Percentiles rank a stretch among this genome's conserved stretches.
phyloP scores from a whole-genome alignment of 2,888 invertebrate genomes.

The Brenthis hecate region DNA sequence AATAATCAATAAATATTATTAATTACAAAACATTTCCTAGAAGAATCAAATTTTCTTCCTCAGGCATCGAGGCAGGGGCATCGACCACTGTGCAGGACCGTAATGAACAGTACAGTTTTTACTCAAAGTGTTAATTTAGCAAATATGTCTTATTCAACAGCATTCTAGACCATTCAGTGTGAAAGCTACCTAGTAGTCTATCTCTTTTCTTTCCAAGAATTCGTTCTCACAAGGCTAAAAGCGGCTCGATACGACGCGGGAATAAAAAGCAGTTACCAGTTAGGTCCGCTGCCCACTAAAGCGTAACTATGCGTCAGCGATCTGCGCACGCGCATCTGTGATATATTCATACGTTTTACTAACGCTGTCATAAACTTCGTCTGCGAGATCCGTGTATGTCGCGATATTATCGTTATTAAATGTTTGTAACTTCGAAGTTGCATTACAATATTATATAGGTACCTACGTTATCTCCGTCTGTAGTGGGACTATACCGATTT shows the following conservation, averaged over 20 bases:
- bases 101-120: neutral
- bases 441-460: no score
- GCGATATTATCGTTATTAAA: no score
- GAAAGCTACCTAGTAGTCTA: constrained; percentile 24
- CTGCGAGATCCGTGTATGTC: no score
- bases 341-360: neutral
- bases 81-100: no score
- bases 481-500: no score
- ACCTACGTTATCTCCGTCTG: no score
- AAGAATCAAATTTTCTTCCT: no score
- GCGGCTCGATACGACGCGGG: constrained; percentile 18
- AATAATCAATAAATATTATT: no score
- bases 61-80: no score
- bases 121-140: neutral
- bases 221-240: constrained; percentile 27
- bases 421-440: no score
- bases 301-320: constrained; percentile 5
- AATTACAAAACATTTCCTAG: no score
- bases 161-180: constrained; percentile 19
- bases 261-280: constrained; percentile 29
- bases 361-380: no score
- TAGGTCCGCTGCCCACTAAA: constrained; percentile 15
- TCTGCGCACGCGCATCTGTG: neutral
- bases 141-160: neutral
- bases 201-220: constrained; percentile 31